phyloP scores from a whole-genome alignment of 2,113 vertebrate genomes.

The Coturnix japonica region DNA sequence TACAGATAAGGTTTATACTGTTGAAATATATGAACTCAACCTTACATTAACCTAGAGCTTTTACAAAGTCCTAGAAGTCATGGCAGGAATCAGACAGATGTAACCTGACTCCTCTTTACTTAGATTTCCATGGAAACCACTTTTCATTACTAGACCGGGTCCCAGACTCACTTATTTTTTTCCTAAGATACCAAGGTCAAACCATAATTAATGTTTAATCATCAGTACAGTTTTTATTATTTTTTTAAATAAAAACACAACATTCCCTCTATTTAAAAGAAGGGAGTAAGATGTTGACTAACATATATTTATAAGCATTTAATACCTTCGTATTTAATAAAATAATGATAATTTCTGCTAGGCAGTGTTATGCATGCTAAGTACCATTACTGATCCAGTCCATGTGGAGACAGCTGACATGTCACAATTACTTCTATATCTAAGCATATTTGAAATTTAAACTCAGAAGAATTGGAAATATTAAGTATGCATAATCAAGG shows the following conservation, averaged over 20 bases:
- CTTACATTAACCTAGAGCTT: slow-evolving; percentile 40
- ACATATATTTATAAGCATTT: neutral
- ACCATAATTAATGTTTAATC: slow-evolving; percentile 21
- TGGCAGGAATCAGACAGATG: slow-evolving; percentile 36
- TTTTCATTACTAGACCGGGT: slow-evolving; percentile 23
- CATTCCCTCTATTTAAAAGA: neutral
- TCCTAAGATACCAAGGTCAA: slow-evolving; percentile 4
- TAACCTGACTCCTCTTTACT: slow-evolving; percentile 31
- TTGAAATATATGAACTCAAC: slow-evolving; percentile 12
- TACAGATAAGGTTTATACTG: neutral
- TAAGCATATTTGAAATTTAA: slow-evolving; percentile 48
- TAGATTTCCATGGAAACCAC: slow-evolving; percentile 56
- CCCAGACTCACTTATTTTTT: neutral
- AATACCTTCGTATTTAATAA: neutral
- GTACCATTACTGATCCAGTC: neutral
- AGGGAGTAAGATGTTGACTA: neutral
- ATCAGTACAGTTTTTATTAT: neutral
- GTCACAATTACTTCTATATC: slow-evolving; percentile 33
- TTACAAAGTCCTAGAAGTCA: slow-evolving; percentile 31
- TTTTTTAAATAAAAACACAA: neutral
- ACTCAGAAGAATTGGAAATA: slow-evolving; percentile 29
- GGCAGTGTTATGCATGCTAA: neutral
- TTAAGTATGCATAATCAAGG: slow-evolving; percentile 33
- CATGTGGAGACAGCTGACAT: neutral
- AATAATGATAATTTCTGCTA: slow-evolving; percentile 26